Conservation (phyloP, 1,140 invertebrate species). For the Drosophila neocordata region DNA sequence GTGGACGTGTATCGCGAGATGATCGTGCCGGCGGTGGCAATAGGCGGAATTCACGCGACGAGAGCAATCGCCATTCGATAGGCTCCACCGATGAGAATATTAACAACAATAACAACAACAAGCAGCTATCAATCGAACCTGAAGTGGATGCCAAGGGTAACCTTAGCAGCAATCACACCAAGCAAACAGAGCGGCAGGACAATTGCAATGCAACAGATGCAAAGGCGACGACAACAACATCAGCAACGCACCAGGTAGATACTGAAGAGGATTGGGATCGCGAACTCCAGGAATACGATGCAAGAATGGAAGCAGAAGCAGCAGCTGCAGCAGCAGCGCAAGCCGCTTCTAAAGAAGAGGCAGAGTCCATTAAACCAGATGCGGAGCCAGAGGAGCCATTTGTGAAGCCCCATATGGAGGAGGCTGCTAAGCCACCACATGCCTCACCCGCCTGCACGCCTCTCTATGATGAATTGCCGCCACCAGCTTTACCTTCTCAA, state of each 20-base stretch:
- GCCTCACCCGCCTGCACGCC: slow-evolving; percentile 65
- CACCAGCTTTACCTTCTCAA: slow-evolving; percentile 33
- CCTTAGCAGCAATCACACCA: not conserved
- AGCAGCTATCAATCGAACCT: slow-evolving; percentile 22
- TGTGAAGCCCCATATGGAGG: not conserved
- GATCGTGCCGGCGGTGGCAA: slow-evolving; percentile 56
- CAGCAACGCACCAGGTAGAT: slow-evolving; percentile 31
- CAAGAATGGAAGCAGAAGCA: slow-evolving; percentile 58
- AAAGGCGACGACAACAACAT: slow-evolving; percentile 21
- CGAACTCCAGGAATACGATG: slow-evolving; percentile 74
- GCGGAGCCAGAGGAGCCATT: slow-evolving; percentile 8
- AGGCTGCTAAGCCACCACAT: slow-evolving; percentile 27
- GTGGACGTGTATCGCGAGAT: slow-evolving; percentile 67
- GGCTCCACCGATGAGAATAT: slow-evolving; percentile 53
- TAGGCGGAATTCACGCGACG: slow-evolving; percentile 63
- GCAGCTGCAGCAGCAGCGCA: slow-evolving; percentile 13
- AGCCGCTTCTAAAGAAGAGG: not conserved
- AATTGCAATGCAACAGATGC: slow-evolving; percentile 12
- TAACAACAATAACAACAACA: slow-evolving; percentile 13
- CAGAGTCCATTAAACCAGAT: not conserved
- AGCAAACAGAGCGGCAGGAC: slow-evolving; percentile 10
- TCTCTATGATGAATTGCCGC: slow-evolving; percentile 70
- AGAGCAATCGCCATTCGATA: slow-evolving; percentile 59
- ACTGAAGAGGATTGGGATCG: slow-evolving; percentile 81
- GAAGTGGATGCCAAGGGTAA: slow-evolving; percentile 21